These are phyloP conservation scores for Hoplodrina blanda DNA, from an alignment of 2,888 invertebrate genomes.

Conservation along the genomic window DNA sequence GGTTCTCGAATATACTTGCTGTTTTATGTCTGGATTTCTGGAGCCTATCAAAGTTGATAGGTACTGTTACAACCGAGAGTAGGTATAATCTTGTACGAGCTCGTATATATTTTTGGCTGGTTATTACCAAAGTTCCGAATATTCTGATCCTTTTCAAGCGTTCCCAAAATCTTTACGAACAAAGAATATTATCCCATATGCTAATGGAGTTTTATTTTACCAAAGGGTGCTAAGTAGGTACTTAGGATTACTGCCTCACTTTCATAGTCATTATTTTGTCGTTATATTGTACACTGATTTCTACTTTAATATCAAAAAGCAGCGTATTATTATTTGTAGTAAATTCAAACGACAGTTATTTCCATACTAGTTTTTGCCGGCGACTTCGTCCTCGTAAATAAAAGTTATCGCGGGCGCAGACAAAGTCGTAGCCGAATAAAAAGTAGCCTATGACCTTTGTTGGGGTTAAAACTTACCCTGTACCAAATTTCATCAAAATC, in stretches of 20 bases:
- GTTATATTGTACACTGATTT: constrained; percentile 9
- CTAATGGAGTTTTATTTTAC: constrained; percentile 41
- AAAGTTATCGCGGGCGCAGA: too few species aligned
- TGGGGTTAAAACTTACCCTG: too few species aligned
- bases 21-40: neutral
- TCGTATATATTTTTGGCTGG: neutral
- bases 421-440: too few species aligned
- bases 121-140: constrained; percentile 35
- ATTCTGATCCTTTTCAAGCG: constrained; percentile 28
- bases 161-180: constrained; percentile 13
- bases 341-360: neutral
- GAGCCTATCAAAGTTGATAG: too few species aligned
- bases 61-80: neutral
- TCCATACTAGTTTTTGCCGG: neutral
- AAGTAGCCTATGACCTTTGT: too few species aligned
- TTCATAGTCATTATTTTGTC: constrained; percentile 11
- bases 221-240: constrained; percentile 1
- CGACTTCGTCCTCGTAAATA: too few species aligned
- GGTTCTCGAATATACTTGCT: constrained; percentile 22
- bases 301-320: constrained; percentile 1
- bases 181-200: constrained; percentile 31
- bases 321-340: neutral
- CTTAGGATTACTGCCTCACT: constrained; percentile 22
- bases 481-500: too few species aligned
- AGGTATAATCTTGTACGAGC: neutral